phyloP scores from a whole-genome alignment of 2,113 vertebrate genomes.

The Onychostruthus taczanowskii region DNA sequence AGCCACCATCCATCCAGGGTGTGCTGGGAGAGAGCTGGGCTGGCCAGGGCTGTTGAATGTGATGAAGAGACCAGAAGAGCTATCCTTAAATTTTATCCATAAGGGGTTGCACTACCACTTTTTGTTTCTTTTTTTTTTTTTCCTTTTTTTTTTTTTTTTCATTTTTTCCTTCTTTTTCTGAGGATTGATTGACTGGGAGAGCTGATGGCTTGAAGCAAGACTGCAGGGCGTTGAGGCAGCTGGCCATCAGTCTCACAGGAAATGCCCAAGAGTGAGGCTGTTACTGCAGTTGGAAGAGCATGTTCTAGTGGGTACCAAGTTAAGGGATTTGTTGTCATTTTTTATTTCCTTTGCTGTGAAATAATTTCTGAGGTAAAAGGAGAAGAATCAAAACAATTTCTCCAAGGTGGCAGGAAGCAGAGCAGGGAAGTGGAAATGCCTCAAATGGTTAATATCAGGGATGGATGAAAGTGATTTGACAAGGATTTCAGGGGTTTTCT shows the following conservation, averaged over 20 bases:
- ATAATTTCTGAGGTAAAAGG: background rate
- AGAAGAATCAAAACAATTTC: background rate
- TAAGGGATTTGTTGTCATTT: background rate
- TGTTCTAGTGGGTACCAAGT: background rate
- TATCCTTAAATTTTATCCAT: background rate
- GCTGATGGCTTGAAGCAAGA: conserved; percentile 39
- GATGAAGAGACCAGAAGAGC: background rate
- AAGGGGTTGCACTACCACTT: background rate
- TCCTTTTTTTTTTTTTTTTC: background rate
- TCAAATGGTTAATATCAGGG: background rate
- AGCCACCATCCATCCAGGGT: background rate
- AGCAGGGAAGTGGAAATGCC: background rate
- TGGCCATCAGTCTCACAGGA: background rate
- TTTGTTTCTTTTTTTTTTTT: background rate
- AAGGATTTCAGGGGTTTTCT: background rate
- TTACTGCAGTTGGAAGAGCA: background rate
- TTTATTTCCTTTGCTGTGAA: background rate
- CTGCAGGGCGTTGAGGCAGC: conserved; percentile 3
- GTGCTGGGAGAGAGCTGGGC: background rate
- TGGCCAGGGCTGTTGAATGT: background rate
- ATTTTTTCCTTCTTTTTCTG: accelerated
- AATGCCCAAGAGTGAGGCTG: background rate
- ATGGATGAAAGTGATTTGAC: background rate
- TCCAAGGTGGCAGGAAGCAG: background rate
- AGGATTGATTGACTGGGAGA: background rate